Conservation (phyloP, 2,113 vertebrate species). For the Dasyprocta punctata region DNA sequence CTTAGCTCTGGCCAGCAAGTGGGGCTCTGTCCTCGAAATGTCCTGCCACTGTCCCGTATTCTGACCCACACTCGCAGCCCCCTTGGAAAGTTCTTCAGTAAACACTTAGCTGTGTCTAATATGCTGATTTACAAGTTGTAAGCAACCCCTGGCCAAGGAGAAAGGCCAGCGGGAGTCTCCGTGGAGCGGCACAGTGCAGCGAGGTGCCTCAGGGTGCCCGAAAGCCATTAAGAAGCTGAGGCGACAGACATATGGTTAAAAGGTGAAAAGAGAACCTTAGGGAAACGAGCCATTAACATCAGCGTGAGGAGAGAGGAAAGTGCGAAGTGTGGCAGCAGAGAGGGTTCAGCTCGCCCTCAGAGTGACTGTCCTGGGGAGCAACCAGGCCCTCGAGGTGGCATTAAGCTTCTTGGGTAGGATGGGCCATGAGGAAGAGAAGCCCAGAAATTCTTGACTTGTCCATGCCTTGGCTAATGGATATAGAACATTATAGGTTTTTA, state of each 20-base stretch:
- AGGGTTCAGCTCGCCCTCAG: not conserved
- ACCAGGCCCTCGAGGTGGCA: not conserved
- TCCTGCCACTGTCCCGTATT: not conserved
- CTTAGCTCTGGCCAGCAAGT: not conserved
- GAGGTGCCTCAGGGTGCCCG: not conserved
- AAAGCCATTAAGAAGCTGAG: conserved; percentile 77
- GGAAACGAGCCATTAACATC: conserved; percentile 80
- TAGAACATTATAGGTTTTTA: not conserved
- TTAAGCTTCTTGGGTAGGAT: conserved; percentile 57
- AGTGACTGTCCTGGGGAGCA: not conserved
- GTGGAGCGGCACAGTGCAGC: not conserved
- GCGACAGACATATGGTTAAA: conserved; percentile 70
- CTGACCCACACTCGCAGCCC: not conserved
- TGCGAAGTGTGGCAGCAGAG: not conserved
- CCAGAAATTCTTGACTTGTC: not conserved
- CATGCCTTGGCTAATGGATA: not conserved
- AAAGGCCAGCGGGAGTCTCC: conserved; percentile 58
- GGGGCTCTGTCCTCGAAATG: not conserved
- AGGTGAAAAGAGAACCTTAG: conserved; percentile 81
- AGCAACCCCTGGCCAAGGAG: conserved; percentile 62
- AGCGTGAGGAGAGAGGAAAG: conserved; percentile 74
- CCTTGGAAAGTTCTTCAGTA: conserved; percentile 39
- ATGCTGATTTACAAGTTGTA: conserved; percentile 64
- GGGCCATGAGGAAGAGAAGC: not conserved
- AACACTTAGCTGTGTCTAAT: not conserved